Conservation (phyloP, 2,888 invertebrate species). For the Epicampocera succincta region DNA sequence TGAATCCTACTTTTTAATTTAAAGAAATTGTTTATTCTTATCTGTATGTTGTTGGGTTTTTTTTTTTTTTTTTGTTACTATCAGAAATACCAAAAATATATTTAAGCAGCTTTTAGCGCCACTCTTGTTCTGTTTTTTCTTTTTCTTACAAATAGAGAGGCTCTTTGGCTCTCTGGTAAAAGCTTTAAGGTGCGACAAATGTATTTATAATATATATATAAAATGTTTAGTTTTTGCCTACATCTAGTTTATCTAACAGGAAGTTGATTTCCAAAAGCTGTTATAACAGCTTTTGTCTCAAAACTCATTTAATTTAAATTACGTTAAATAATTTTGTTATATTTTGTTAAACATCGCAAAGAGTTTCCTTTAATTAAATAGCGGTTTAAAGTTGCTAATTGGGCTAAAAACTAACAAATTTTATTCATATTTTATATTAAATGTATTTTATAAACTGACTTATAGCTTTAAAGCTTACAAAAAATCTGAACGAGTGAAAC, state of each 20-base stretch:
- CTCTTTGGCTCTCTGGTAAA: slow-evolving; percentile 40
- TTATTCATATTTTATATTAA: not conserved
- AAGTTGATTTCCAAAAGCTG: not conserved
- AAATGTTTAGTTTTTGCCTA: slow-evolving; percentile 20
- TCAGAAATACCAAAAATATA: slow-evolving; percentile 55
- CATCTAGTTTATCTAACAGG: slow-evolving; percentile 8
- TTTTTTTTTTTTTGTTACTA: no score
- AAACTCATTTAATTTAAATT: not conserved
- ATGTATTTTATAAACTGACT: slow-evolving; percentile 44
- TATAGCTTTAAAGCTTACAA: slow-evolving; percentile 67
- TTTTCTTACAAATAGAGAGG: slow-evolving; percentile 31
- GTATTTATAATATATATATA: not conserved
- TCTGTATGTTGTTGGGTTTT: no score
- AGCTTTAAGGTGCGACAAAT: slow-evolving; percentile 65
- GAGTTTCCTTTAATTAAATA: not conserved
- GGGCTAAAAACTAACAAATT: not conserved
- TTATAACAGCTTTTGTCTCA: slow-evolving; percentile 7
- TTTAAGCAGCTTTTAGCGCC: not conserved
- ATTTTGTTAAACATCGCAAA: no score
- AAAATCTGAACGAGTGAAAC: slow-evolving; percentile 15
- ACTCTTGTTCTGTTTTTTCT: slow-evolving; percentile 1
- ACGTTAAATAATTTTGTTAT: no score
- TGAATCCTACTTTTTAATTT: slow-evolving; percentile 45
- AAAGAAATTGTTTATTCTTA: not conserved
- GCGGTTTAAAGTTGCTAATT: not conserved